phyloP scores from a whole-genome alignment of 2,113 vertebrate genomes.

The Motacilla tschutschensis region DNA sequence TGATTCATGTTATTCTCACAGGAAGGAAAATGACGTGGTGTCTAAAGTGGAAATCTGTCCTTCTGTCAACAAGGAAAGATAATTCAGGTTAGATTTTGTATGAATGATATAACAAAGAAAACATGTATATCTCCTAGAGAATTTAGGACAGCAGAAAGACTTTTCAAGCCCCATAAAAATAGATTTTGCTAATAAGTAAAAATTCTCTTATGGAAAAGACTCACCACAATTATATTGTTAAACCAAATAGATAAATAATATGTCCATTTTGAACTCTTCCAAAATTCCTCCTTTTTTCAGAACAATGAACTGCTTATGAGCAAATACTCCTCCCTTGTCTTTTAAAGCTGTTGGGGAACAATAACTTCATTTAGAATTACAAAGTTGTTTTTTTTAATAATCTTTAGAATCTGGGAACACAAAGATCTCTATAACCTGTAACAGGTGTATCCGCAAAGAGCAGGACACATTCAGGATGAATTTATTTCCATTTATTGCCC shows the following conservation, averaged over 20 bases:
- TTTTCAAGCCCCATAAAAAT: not conserved
- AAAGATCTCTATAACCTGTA: not conserved
- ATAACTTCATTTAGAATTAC: not conserved
- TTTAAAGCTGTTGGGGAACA: not conserved
- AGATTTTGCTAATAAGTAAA: not conserved
- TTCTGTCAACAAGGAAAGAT: slow-evolving; percentile 27
- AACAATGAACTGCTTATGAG: not conserved
- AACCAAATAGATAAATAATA: not conserved
- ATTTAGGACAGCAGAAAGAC: not conserved
- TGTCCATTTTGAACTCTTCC: not conserved
- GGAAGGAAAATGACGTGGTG: not conserved
- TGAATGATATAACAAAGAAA: not conserved
- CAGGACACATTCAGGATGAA: not conserved
- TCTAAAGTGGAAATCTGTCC: not conserved
- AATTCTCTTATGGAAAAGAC: not conserved
- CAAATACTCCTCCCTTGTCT: not conserved
- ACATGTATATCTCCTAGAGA: not conserved
- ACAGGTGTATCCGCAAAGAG: not conserved
- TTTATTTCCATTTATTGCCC: not conserved
- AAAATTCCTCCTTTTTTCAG: not conserved
- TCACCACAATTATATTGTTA: not conserved
- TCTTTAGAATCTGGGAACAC: not conserved
- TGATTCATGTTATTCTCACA: slow-evolving; percentile 40
- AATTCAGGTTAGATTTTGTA: not conserved
- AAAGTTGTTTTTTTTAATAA: not conserved